A percentile compares a stretch with the other conserved stretches of the same genome.
These are phyloP conservation scores for Centropyge bicolor DNA, from an alignment of 2,797 vertebrate species.

Conservation along the genomic window DNA sequence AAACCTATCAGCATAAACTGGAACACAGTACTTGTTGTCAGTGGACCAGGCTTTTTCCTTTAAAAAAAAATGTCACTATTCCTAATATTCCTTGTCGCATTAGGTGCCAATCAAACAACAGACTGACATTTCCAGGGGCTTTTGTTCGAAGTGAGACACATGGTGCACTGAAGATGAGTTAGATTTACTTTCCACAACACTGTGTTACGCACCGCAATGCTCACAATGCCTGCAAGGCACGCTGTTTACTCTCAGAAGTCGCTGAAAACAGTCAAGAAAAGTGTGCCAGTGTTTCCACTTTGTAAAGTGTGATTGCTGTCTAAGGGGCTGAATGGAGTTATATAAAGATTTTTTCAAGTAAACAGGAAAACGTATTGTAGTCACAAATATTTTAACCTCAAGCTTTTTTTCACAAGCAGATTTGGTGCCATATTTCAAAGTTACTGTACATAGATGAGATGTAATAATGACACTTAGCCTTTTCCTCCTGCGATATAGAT, in stretches of 20 bases:
- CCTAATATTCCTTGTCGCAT: constrained; percentile 37
- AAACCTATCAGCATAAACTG: constrained; percentile 67
- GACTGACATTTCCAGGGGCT: constrained; percentile 47
- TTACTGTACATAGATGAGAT: constrained; percentile 84
- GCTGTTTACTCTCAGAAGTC: constrained; percentile 64
- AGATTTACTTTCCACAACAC: constrained; percentile 64
- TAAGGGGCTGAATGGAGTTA: constrained; percentile 54
- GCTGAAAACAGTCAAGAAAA: constrained; percentile 51
- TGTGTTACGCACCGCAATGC: constrained; percentile 66
- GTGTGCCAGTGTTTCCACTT: constrained; percentile 55
- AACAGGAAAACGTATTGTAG: constrained; percentile 64
- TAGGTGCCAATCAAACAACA: constrained; percentile 48
- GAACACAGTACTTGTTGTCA: constrained; percentile 49
- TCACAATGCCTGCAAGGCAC: constrained; percentile 56
- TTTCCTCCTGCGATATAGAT: constrained; percentile 63
- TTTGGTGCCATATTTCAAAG: constrained; percentile 83
- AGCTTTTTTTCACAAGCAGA: constrained; percentile 77
- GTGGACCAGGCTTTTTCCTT: constrained; percentile 40
- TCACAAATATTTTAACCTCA: constrained; percentile 76
- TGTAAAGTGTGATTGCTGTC: constrained; percentile 48
- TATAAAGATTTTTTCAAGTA: constrained; percentile 53
- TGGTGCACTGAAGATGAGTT: constrained; percentile 50
- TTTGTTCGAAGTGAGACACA: constrained; percentile 54
- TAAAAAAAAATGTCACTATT: constrained; percentile 36
- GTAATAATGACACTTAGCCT: constrained; percentile 74